A percentile compares a stretch with the other conserved stretches of the same genome.
These are phyloP conservation scores for Cheilosia variabilis DNA, from an alignment of 2,888 invertebrate genomes.

Conservation along the genomic window DNA sequence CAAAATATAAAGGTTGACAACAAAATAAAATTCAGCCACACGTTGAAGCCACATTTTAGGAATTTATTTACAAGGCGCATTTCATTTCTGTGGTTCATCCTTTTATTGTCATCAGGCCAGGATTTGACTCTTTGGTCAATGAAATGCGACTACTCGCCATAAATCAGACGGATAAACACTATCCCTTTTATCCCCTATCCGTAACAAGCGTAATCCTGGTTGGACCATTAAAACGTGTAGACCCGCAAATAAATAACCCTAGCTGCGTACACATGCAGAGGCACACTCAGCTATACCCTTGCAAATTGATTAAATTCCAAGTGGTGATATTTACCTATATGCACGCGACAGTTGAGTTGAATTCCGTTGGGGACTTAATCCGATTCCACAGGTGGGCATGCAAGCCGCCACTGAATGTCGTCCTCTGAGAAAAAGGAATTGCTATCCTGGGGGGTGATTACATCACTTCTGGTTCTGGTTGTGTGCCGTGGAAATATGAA, in stretches of 20 bases:
- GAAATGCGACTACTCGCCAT: background rate
- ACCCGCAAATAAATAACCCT: constrained; percentile 2
- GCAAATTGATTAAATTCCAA: constrained; percentile 42
- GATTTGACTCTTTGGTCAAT: background rate
- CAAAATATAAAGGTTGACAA: no score
- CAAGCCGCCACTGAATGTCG: background rate
- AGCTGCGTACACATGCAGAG: background rate
- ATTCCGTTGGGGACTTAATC: constrained; percentile 13
- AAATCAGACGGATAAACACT: background rate
- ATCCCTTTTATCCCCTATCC: background rate
- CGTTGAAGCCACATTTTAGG: no score
- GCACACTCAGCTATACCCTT: background rate
- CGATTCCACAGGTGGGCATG: constrained; percentile 11
- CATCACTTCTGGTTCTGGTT: constrained; percentile 4
- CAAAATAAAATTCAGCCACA: no score
- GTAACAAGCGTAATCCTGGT: constrained; percentile 24
- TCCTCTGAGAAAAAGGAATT: background rate
- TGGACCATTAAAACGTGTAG: constrained; percentile 7
- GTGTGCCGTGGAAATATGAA: constrained; percentile 14
- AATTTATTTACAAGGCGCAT: no score
- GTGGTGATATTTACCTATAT: constrained; percentile 29
- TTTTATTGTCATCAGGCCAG: background rate
- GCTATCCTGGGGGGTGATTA: background rate
- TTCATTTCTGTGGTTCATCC: no score
- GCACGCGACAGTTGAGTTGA: background rate